Evolutionary conservation across 2,797 vertebrate species (phyloP), one percentile per base, ranked within the genome.

Genomic region (Threskiornis aethiopicus): DNA sequence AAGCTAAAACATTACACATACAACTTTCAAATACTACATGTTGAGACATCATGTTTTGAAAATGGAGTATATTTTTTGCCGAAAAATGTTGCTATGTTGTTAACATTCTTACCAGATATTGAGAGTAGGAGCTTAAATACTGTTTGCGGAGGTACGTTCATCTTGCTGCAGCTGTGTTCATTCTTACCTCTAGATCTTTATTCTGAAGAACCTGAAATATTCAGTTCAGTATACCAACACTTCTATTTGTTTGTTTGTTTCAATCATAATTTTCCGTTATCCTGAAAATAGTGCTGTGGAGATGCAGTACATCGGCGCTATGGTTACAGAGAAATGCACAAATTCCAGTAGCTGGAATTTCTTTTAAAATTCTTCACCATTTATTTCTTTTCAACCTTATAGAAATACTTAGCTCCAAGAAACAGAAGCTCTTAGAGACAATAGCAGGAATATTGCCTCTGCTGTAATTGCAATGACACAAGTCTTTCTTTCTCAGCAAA

Each of bases 281-380:
- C 14, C 18, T 37, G 26, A 79, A 14, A 87, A 46, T 1, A 79
- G 2, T 39, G 26, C 3, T 0, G 0, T 47, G 16, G 10, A 55
- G 33, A 44, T 67, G 37, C 8, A 62, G 10, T 66, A 37, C 22
- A 49, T 51, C 37, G 61, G 9, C n/a, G 58, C 8, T 70, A 31
- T 14, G 54, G 20, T 26, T 64, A 37, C 5, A 12, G 72, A 57
- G 33, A 79, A 67, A 59, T 59, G 14, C 3, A 37, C 6, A 20
- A 11, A 6, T 71, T 70, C 10, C 18, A 4, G 29, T 21, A 47
- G 10, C 20, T 21, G 31, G 24, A 76, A 16, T 67, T 75, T 57
- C 25, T 55, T 73, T 57, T 6, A 15, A 35, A 78, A 6, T 52
- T 59, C 20, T 58, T 87, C 42, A 83, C 16, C 3, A 13, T 37